Evolutionary conservation across 2,113 vertebrate genomes (phyloP).

Genomic region (Marmota flaviventris): DNA sequence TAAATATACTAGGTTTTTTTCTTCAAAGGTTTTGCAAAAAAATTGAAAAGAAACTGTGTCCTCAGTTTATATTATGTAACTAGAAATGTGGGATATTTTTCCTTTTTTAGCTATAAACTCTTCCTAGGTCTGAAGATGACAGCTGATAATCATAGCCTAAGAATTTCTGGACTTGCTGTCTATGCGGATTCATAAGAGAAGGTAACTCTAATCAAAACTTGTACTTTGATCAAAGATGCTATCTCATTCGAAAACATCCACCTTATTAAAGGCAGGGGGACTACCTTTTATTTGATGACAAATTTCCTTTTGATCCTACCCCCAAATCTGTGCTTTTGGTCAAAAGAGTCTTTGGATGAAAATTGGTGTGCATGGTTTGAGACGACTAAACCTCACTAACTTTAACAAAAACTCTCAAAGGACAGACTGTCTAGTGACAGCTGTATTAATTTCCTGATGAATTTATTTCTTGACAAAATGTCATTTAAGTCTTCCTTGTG

Average conservation of each 20-base stretch:
- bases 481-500: neutral
- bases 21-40: neutral
- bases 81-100: neutral
- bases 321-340: neutral
- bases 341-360: neutral
- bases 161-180: neutral
- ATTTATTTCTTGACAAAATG: neutral
- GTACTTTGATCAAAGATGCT: neutral
- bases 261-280: neutral
- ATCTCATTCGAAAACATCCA: neutral
- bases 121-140: neutral
- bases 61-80: neutral
- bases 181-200: neutral
- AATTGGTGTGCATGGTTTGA: neutral
- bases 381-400: neutral
- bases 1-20: neutral
- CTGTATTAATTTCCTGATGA: neutral
- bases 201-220: neutral
- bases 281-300: neutral
- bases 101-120: neutral
- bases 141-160: neutral
- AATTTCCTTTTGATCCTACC: neutral
- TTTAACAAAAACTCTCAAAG: neutral
- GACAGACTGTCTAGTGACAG: neutral
- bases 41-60: neutral